Evolutionary conservation across 2,113 vertebrate genomes (phyloP), one percentile per base, ranked within the genome.

Genomic region (Melanocharis versteri): DNA sequence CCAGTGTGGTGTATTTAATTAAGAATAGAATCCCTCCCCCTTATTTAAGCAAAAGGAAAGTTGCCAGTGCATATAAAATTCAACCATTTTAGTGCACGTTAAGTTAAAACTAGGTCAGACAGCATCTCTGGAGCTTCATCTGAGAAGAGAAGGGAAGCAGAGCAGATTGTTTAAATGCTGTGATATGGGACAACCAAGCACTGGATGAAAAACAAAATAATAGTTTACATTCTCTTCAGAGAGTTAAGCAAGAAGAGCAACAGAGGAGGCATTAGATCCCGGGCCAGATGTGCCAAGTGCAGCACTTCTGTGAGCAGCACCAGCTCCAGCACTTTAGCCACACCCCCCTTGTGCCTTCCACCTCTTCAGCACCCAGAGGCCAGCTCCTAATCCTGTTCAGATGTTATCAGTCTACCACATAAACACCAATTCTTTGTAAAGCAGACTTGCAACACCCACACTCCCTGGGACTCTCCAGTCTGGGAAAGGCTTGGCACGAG

Each of bases 31-130:
- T 73, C 92, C 91, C 88, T 78, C 83, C 64, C 79, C 76, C 60
- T 88, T 91, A 90, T 77, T 97, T 92, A 96, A 95, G 76, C 60
- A 83, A 93, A 76, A 91, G 70, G 22, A 65, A 96, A 95, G 95
- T 92, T 90, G 85, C 79, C 76, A 90, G 42, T 26, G 30, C 58
- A 40, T 35, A 71, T 93, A 78, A 77, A 96, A 91, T 37, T 54
- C 94, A 88, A 93, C 71, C 68, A 71, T 75, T 94, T 87, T 42
- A 81, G 60, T 18, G 30, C 58, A 72, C 1, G 12, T 65, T 64
- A 65, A 92, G 71, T 64, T 92, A 65, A 89, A 96, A 97, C 39
- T 93, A 75, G 89, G 92, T 87, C 93, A 94, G 50, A 71, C 73
- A 87, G 50, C 54, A 79, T 80, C 89, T 87, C 91, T 71, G 42